Percentiles rank a stretch among this genome's conserved stretches.
Conservation (phyloP, 2,113 vertebrate species). For the Butorides virescens region DNA sequence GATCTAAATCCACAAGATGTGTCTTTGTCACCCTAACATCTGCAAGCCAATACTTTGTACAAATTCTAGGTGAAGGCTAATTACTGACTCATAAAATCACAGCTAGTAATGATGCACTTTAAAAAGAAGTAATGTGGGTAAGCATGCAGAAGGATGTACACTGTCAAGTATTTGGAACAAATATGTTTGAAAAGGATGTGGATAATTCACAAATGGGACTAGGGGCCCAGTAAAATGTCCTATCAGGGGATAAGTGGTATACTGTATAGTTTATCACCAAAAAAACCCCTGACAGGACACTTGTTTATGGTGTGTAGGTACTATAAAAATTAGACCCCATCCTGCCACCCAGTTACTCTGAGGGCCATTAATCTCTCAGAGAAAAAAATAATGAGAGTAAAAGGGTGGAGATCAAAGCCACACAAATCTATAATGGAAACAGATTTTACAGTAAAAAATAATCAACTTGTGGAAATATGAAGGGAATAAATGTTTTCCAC, state of each 20-base stretch:
- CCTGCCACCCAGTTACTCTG: neutral
- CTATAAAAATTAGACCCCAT: neutral
- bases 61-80: neutral
- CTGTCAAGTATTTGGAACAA: neutral
- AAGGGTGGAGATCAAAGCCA: neutral
- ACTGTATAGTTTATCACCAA: neutral
- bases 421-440: neutral
- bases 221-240: neutral
- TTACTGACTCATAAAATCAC: neutral
- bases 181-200: neutral
- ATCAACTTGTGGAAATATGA: neutral
- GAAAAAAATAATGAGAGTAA: neutral
- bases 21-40: neutral
- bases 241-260: neutral
- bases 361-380: neutral
- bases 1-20: neutral
- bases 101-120: neutral
- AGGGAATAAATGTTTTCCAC: neutral
- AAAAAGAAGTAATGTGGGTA: neutral
- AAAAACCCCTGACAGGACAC: neutral
- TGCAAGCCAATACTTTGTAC: neutral
- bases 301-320: neutral
- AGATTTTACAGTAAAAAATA: constrained; percentile 1
- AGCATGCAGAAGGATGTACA: neutral
- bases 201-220: neutral